A percentile compares a stretch with the other conserved stretches of the same genome.
Evolutionary conservation across 2,113 vertebrate species (phyloP).

Genomic region (Collichthys lucidus): DNA sequence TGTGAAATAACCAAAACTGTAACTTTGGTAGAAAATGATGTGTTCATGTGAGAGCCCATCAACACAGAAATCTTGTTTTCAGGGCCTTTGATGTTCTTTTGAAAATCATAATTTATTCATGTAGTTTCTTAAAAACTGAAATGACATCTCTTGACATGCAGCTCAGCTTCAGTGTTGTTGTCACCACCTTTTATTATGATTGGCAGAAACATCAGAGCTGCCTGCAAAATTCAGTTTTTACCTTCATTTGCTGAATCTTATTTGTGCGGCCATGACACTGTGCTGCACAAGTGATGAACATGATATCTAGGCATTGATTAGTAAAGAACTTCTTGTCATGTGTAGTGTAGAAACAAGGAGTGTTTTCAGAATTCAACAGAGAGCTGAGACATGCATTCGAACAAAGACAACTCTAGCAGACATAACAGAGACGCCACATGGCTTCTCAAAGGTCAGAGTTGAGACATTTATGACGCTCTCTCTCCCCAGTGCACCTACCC

Average conservation of each 20-base stretch:
- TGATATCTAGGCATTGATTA: not conserved
- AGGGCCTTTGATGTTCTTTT: not conserved
- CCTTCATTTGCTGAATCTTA: not conserved
- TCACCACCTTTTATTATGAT: not conserved
- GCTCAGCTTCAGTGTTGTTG: not conserved
- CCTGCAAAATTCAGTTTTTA: not conserved
- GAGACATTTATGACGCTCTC: constrained; percentile 25
- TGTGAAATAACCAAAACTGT: not conserved
- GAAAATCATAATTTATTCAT: not conserved
- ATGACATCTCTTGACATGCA: not conserved
- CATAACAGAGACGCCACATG: not conserved
- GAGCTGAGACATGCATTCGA: not conserved
- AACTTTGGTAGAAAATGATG: not conserved
- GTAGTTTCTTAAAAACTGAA: not conserved
- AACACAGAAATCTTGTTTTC: not conserved
- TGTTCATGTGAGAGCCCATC: not conserved
- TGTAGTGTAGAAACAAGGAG: not conserved
- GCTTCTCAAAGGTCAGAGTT: constrained; percentile 42
- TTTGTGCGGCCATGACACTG: not conserved
- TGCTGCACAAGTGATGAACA: not conserved
- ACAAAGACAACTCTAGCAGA: not conserved
- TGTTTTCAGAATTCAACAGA: not conserved
- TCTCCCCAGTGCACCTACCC: constrained; percentile 12
- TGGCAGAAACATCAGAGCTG: not conserved
- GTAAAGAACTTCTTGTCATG: not conserved